phyloP scores from a whole-genome alignment of 2,888 invertebrate genomes.

The Patella caerulea region DNA sequence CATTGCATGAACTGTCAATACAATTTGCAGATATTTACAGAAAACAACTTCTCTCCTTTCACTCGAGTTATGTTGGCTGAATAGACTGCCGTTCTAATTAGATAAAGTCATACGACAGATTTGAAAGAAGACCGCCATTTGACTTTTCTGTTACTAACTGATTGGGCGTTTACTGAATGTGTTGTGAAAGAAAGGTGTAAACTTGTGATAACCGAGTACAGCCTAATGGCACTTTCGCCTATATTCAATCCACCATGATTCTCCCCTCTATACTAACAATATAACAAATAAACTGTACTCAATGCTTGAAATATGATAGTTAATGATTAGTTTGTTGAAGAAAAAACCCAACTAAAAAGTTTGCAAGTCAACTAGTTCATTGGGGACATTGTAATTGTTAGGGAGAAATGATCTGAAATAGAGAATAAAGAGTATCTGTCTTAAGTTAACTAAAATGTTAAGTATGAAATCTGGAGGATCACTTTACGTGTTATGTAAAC shows the following conservation, averaged over 20 bases:
- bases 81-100: constrained; percentile 27
- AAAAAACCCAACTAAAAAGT: constrained; percentile 6
- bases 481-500: too few relatives aligned
- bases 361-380: constrained; percentile 10
- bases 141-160: constrained; percentile 11
- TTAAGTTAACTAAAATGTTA: too few relatives aligned
- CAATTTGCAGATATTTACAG: constrained; percentile 35
- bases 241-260: constrained; percentile 7
- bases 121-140: constrained; percentile 13
- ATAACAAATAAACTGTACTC: constrained; percentile 8
- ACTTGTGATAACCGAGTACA: constrained; percentile 9
- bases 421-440: not conserved
- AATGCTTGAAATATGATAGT: constrained; percentile 3
- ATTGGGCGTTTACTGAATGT: constrained; percentile 8
- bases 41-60: constrained; percentile 32
- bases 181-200: constrained; percentile 9
- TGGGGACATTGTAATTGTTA: constrained; percentile 4
- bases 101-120: constrained; percentile 20
- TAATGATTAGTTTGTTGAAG: constrained; percentile 6
- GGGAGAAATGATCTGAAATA: constrained; percentile 5
- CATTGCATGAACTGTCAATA: constrained; percentile 34
- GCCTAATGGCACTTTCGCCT: constrained; percentile 11
- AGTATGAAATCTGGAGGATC: too few relatives aligned
- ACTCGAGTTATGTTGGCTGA: constrained; percentile 15
- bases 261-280: constrained; percentile 7